Evolutionary conservation across 2,797 vertebrate genomes (phyloP), one percentile per base, ranked within the genome.

Genomic region (Phalloptychus januarius): DNA sequence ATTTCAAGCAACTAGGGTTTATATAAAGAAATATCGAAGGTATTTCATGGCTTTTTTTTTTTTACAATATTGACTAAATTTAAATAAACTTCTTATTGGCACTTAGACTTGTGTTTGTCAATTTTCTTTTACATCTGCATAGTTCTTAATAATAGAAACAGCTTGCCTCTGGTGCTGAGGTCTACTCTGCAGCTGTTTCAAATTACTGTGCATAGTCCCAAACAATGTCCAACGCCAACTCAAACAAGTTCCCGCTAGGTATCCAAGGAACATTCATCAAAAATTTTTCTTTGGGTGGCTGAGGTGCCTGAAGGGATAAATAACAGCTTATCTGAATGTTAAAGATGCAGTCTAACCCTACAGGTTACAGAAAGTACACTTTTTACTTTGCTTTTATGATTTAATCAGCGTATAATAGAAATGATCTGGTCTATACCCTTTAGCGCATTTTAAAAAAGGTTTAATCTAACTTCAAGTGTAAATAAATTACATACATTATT

Each of bases 31-130:
- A 82, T 82, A 82, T 81, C 75, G 45, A 76, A 88, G 79, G 72
- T 89, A 79, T 85, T 77, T 81, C 76, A 80, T 84, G 78, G 79
- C 79, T 85, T 87, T 82, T 85, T 84, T 86, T 77, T 82, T 83
- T 85, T 84, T 86, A 72, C 15, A 48, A 78, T 63, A 80, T 86
- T 88, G 92, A 93, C 89, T 84, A 85, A 92, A 91, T 76, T 91
- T n/a, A 93, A 95, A 95, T 95, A 95, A 95, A 95, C 72, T 83
- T 91, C 75, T 81, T 86, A 87, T 87, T 92, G 88, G 86, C 88
- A 88, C 79, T 85, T 50, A 75, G 72, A 70, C 61, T 58, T 63
- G n/a, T 61, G 44, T 56, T 20, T 38, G 44, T 31, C 33, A 25
- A 7, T 48, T 13, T 84, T 70, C 18, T 25, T 48, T 7, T 6